Base-by-base conservation (phyloP, 2,113 vertebrate species). In the Platycercus adscitus region DNA sequence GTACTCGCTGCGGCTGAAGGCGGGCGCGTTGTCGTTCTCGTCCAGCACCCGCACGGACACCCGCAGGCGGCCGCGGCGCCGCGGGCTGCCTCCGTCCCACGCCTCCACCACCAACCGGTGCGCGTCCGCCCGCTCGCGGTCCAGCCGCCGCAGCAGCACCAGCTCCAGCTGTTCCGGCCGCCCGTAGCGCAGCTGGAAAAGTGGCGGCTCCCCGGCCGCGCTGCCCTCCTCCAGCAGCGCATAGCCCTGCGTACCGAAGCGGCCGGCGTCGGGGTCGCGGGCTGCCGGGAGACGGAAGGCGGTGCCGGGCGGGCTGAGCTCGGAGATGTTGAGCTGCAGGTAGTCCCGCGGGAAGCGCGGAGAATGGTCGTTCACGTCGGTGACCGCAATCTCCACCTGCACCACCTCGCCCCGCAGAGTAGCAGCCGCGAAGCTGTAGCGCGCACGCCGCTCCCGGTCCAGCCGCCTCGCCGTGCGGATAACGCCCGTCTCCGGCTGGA, bases 11-110 rank as follows among this genome's bases (percentile, higher is more conserved):
- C 95, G 98, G 93, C 97, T 98, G 83, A 99, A 99, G 15, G 97
- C 89, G 3, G 99, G 99, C 5, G 98, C 98, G 93, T 99, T 99
- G 97, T 99, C 99, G 31, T 99, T 99, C 97, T 99, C 99, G 72
- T 99, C 99, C 95, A 99, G 89, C 33, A 99, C 97, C 17, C 78
- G 95, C 75, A 99, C 69, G 19, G 97, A 97, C 50, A 99, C 98
- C 35, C 66, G 97, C 49, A 99, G 95, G 12, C 85, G 96, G 46
- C 98, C 99, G 0, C 97, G 98, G 88, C 96, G 98, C 56, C 96
- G 97, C 6, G 99, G 99, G 52, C 97, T 91, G 39, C 99, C 99
- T 2, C 99, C 99, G 94, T 99, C 99, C 94, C 99, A 99, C 11
- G 99, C 99, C 81, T 99, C 98, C 8, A 99, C 96, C 61, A 96